A percentile compares a stretch with the other conserved stretches of the same genome.
These are phyloP conservation scores for Bos javanicus DNA, from an alignment of 2,113 vertebrate genomes.

Conservation along the genomic window DNA sequence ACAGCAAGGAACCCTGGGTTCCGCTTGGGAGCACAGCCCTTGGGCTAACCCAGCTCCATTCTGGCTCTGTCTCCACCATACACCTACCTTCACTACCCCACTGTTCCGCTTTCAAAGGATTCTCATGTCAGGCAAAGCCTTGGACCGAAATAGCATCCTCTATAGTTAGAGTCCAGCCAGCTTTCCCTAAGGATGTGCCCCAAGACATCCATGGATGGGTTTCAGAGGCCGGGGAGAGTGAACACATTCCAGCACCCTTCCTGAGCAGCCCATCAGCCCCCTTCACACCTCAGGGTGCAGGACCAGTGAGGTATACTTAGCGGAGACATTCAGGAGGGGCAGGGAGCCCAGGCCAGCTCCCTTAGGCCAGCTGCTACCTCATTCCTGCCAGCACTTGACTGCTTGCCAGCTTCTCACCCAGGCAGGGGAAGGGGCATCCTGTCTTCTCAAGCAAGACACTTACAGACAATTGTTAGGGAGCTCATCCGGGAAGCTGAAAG, in stretches of 20 bases:
- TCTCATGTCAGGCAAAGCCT: conserved; percentile 42
- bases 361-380: neutral
- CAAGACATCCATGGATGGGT: neutral
- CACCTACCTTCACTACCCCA: conserved; percentile 30
- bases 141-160: conserved; percentile 58
- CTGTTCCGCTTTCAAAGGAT: conserved; percentile 55
- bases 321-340: neutral
- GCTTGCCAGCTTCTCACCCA: conserved; percentile 4
- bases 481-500: conserved; percentile 96
- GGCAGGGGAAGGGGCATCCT: conserved; percentile 61
- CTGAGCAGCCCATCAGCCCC: neutral
- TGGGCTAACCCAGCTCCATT: neutral
- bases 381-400: neutral
- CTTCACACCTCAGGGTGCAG: neutral
- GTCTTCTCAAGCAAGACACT: conserved; percentile 83
- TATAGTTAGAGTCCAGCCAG: conserved; percentile 52
- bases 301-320: neutral
- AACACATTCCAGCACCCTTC: neutral
- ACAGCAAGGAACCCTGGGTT: neutral
- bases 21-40: neutral
- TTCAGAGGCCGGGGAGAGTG: neutral
- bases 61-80: neutral
- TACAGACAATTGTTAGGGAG: conserved; percentile 92
- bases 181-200: conserved; percentile 31
- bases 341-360: neutral